phyloP scores from a whole-genome alignment of 2,797 vertebrate species.

The Tragopan temminckii region DNA sequence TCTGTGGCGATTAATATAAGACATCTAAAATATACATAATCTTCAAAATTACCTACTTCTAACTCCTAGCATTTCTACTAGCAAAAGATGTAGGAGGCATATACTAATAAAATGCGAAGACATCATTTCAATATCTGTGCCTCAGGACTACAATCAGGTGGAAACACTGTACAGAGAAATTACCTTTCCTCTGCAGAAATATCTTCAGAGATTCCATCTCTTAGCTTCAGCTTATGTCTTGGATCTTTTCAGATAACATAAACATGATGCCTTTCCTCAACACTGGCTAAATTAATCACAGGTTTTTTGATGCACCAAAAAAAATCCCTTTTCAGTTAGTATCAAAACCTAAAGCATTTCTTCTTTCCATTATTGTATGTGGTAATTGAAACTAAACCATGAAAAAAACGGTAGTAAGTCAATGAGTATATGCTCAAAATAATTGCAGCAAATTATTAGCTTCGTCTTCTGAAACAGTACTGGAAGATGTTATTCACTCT shows the following conservation, averaged over 20 bases:
- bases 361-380: not conserved
- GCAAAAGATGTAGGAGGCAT: not conserved
- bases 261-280: not conserved
- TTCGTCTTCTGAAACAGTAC: not conserved
- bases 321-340: constrained; percentile 4
- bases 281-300: not conserved
- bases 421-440: not conserved
- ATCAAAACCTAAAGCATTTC: not conserved
- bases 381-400: not conserved
- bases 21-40: not conserved
- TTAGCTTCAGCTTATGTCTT: not conserved
- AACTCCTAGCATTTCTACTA: not conserved
- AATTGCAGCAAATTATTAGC: not conserved
- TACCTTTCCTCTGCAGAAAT: not conserved
- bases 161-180: not conserved
- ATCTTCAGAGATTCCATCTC: not conserved
- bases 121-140: not conserved
- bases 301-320: not conserved
- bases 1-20: not conserved
- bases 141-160: not conserved
- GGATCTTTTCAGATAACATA: constrained; percentile 2
- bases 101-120: not conserved
- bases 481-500: not conserved
- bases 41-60: not conserved
- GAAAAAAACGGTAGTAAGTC: not conserved